Conservation (phyloP, 1,140 invertebrate genomes). For the Heliconius himera region DNA sequence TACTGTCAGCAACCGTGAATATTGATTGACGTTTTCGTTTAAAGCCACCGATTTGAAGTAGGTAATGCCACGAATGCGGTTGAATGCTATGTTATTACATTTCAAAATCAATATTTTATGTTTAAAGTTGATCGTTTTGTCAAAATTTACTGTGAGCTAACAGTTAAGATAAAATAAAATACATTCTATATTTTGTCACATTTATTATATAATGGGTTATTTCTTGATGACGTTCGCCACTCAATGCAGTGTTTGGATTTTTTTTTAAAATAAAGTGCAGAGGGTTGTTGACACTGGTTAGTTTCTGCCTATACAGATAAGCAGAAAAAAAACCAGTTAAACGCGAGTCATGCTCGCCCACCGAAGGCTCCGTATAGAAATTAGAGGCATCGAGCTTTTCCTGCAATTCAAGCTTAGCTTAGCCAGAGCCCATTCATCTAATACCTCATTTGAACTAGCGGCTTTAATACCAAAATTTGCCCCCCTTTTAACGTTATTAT, state of each 20-base stretch:
- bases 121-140: neutral
- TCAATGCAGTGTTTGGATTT: neutral
- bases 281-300: neutral
- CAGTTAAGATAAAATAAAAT: neutral
- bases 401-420: no score
- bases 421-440: no score
- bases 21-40: constrained; percentile 11
- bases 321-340: no score
- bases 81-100: constrained; percentile 8
- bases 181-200: neutral
- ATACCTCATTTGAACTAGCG: no score
- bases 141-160: neutral
- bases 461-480: no score
- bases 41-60: neutral
- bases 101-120: constrained; percentile 7
- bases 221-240: no score
- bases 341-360: no score
- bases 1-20: neutral
- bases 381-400: no score
- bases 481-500: no score
- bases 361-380: no score
- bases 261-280: neutral
- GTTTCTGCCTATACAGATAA: neutral
- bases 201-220: neutral
- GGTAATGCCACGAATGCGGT: neutral